These are phyloP conservation scores for Drosophila pseudotalamancana DNA, from an alignment of 2,888 invertebrate species.

Conservation along the genomic window DNA sequence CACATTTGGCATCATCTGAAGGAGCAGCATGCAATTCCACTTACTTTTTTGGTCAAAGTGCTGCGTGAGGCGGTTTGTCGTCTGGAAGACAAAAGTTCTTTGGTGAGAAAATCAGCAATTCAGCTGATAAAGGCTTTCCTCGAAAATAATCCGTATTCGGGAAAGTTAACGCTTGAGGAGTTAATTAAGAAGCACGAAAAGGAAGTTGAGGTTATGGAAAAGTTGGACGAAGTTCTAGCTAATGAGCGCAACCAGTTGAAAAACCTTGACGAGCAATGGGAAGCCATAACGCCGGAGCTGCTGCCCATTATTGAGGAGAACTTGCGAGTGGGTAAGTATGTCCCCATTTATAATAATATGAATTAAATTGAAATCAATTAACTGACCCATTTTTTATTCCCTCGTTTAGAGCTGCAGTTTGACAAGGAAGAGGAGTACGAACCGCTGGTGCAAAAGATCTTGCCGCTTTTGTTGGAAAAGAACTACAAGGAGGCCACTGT, in stretches of 20 bases:
- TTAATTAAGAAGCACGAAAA: conserved; percentile 87
- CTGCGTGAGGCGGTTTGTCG: conserved; percentile 89
- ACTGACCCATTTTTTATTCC: conserved; percentile 44
- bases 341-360: too few relatives aligned
- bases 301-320: conserved; percentile 78
- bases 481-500: conserved; percentile 81
- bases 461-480: conserved; percentile 74
- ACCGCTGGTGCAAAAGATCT: conserved; percentile 75
- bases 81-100: conserved; percentile 92
- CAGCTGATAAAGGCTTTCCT: conserved; percentile 87
- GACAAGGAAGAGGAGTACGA: conserved; percentile 81
- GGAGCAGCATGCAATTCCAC: conserved; percentile 91
- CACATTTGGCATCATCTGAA: conserved; percentile 93
- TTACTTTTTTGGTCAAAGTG: conserved; percentile 88
- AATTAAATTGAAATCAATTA: too few relatives aligned
- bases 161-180: conserved; percentile 86
- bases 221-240: conserved; percentile 85
- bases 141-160: conserved; percentile 94
- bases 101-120: conserved; percentile 92
- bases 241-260: conserved; percentile 85
- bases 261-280: conserved; percentile 85
- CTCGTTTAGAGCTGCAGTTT: conserved; percentile 44
- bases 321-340: conserved; percentile 69
- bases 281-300: conserved; percentile 72
- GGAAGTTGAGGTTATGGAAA: conserved; percentile 82